Base-by-base conservation (phyloP, 2,888 invertebrate species). In the Tuberolachnus salignus region DNA sequence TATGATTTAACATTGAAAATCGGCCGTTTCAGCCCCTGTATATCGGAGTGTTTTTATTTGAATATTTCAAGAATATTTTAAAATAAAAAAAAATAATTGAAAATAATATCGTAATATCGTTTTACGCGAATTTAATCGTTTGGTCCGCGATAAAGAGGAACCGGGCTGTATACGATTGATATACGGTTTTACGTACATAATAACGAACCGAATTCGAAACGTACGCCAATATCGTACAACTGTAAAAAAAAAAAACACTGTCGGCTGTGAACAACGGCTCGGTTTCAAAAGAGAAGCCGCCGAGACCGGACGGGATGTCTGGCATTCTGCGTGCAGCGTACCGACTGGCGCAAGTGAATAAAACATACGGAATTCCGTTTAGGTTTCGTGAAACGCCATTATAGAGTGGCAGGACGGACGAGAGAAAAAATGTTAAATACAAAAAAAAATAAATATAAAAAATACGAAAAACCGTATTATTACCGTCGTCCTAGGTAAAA, bases 221-320 rank as follows among this genome's bases (percentile, higher is more conserved):
- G 9, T 42, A 21, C 49, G 3, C n/a, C 42, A 44, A 51, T 34
- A 34, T n/a, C n/a, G 34, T 34, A 34, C n/a, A n/a, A n/a, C n/a
- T n/a, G 13, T 21, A 67, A 67, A 42, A 26, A 11, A 16, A 49
- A 13, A 9, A 0, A 44, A n/a, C 11, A 44, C 1, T 4, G 44
- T 44, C 57, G 11, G 11, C 13, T 21, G 21, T 19, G 51, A n/a
- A n/a, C n/a, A n/a, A n/a, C n/a, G n/a, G n/a, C n/a, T n/a, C n/a
- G 9, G 51, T 73, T 63, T 63, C 72, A 73, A 63, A 73, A 73
- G 72, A 73, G 61, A 72, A 73, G 61, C 72, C 72, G 72, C 59
- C 61, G 23, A 34, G 46, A 34, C 16, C 34, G 49, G 71, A 71
- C 49, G 49, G 26, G 72, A 73, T 73, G 72, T 42, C 61, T 73